A percentile compares a stretch with the other conserved stretches of the same genome.
phyloP scores from a whole-genome alignment of 2,888 invertebrate genomes.

The Plagodis pulveraria region DNA sequence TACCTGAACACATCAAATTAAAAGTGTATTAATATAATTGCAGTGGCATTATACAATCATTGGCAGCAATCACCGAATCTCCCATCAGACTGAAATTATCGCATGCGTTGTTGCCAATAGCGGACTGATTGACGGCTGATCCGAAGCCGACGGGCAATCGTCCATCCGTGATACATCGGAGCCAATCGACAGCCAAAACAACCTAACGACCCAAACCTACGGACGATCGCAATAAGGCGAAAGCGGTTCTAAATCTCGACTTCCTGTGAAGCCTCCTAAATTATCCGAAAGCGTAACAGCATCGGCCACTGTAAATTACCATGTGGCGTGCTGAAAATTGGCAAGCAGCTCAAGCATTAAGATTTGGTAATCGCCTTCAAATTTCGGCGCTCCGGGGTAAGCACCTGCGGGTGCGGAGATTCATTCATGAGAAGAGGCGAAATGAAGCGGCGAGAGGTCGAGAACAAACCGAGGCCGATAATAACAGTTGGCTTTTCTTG shows the following conservation, averaged over 20 bases:
- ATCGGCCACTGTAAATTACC: slow-evolving; percentile 75
- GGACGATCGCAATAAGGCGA: slow-evolving; percentile 59
- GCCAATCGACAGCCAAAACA: slow-evolving; percentile 53
- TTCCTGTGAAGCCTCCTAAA: slow-evolving; percentile 70
- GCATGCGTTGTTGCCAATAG: slow-evolving; percentile 73
- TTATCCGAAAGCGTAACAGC: slow-evolving; percentile 64
- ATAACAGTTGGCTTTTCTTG: slow-evolving; percentile 83
- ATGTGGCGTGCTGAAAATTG: slow-evolving; percentile 78
- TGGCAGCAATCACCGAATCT: slow-evolving; percentile 70
- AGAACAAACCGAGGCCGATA: slow-evolving; percentile 78
- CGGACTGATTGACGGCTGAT: slow-evolving; percentile 67
- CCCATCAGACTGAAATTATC: slow-evolving; percentile 73
- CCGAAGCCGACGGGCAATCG: slow-evolving; percentile 55
- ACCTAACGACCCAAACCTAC: slow-evolving; percentile 47
- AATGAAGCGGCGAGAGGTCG: slow-evolving; percentile 69
- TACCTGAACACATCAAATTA: slow-evolving; percentile 19
- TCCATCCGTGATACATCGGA: slow-evolving; percentile 52
- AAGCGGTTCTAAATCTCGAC: slow-evolving; percentile 65
- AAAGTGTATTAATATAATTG: slow-evolving; percentile 49
- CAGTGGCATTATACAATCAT: slow-evolving; percentile 72
- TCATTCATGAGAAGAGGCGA: slow-evolving; percentile 76
- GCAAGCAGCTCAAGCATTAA: slow-evolving; percentile 66
- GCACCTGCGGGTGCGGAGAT: slow-evolving; percentile 76
- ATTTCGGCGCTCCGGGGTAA: slow-evolving; percentile 70
- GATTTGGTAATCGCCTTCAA: slow-evolving; percentile 69